phyloP scores from a whole-genome alignment of 2,113 vertebrate genomes.

The Engystomops pustulosus region DNA sequence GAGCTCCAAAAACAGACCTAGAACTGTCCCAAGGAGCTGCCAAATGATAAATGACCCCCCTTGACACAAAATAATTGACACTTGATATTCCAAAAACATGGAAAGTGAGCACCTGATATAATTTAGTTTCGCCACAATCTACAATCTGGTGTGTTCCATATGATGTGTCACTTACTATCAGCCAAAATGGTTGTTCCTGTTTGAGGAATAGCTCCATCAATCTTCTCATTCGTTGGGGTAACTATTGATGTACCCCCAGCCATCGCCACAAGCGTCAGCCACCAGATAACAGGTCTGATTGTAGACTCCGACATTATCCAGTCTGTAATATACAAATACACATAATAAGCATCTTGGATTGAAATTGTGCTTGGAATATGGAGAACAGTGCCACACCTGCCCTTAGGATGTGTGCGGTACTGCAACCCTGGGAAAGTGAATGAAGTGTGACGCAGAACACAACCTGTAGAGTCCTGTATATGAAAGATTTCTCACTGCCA shows the following conservation, averaged over 20 bases:
- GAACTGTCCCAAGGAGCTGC: too few species aligned
- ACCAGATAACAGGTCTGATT: background rate
- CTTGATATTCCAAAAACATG: too few species aligned
- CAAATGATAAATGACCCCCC: too few species aligned
- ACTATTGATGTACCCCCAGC: background rate
- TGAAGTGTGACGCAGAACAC: too few species aligned
- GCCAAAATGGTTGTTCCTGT: slow-evolving; percentile 85
- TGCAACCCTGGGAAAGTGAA: too few species aligned
- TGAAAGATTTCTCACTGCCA: too few species aligned
- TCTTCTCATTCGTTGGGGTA: slow-evolving; percentile 42
- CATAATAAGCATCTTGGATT: background rate
- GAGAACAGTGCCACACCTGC: background rate
- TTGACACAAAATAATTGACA: too few species aligned
- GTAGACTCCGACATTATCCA: slow-evolving; percentile 17
- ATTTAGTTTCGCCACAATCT: too few species aligned
- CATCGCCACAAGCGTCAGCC: background rate
- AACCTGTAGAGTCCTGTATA: too few species aligned
- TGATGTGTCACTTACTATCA: slow-evolving; percentile 81
- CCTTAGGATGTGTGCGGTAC: too few species aligned
- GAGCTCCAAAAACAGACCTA: too few species aligned
- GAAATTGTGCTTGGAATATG: background rate
- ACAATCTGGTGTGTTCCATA: background rate
- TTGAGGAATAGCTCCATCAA: slow-evolving; percentile 72
- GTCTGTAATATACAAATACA: slow-evolving; percentile 1
- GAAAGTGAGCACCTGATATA: too few species aligned